Evolutionary conservation across 92 coral and sea anemone species (phyloP).

Genomic region (Porites lobata): DNA sequence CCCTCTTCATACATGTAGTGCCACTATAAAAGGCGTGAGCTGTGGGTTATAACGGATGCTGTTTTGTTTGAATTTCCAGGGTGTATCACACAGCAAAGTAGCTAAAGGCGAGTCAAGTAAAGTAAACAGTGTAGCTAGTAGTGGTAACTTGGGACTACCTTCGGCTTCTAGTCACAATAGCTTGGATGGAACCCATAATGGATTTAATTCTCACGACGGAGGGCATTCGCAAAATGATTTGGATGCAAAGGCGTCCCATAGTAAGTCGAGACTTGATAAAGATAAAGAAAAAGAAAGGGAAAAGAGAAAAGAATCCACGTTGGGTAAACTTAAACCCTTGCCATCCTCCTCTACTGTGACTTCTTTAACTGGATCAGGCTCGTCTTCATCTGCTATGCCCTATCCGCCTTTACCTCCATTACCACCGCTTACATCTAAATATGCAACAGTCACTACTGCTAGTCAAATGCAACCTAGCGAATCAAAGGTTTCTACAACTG

Average conservation of each 20-base stretch:
- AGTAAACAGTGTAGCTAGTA: constrained; percentile 15
- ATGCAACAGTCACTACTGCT: constrained; percentile 85
- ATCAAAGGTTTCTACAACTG: constrained; percentile 67
- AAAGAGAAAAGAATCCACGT: constrained; percentile 49
- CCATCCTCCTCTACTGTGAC: constrained; percentile 81
- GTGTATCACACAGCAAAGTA: constrained; percentile 48
- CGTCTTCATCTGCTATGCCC: constrained; percentile 72
- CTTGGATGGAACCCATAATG: constrained; percentile 73
- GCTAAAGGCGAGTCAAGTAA: constrained; percentile 64
- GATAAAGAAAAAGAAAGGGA: constrained; percentile 47
- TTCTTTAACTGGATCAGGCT: constrained; percentile 78
- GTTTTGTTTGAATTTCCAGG: constrained; percentile 30
- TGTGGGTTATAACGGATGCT: not conserved
- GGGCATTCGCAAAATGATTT: constrained; percentile 32
- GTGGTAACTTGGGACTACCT: not conserved
- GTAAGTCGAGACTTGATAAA: constrained; percentile 29
- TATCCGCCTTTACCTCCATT: constrained; percentile 82
- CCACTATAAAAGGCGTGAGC: not conserved
- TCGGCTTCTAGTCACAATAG: constrained; percentile 42
- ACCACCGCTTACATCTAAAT: constrained; percentile 93
- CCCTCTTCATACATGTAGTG: not conserved
- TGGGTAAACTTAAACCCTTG: constrained; percentile 62
- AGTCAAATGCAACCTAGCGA: constrained; percentile 70
- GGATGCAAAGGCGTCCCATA: constrained; percentile 42
- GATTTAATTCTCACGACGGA: constrained; percentile 40